Evolutionary conservation across 30 jellyfish, hydroid and myxozoan genomes (phyloP).

Genomic region (Aurelia aurita): DNA sequence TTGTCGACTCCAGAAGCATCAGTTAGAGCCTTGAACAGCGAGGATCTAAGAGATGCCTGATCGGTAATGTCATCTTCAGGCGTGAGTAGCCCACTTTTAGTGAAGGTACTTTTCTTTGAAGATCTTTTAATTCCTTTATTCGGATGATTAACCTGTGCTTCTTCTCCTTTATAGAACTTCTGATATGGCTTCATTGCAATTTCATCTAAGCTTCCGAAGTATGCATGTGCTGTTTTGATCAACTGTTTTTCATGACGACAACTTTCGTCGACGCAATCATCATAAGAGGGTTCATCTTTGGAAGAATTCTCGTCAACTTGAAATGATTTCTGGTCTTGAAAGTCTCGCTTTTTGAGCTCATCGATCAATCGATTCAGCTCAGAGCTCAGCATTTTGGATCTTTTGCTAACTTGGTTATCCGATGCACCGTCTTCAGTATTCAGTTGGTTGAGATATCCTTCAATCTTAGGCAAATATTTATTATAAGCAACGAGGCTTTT

Average conservation of each 20-base stretch:
- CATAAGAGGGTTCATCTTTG: constrained; percentile 58
- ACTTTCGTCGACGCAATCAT: constrained; percentile 85
- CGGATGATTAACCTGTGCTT: constrained; percentile 18
- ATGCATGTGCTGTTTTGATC: constrained; percentile 87
- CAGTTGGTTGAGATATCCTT: constrained; percentile 32
- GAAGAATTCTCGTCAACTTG: constrained; percentile 21
- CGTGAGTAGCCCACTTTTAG: constrained; percentile 7
- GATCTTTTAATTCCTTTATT: constrained; percentile 49
- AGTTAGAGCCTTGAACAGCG: constrained; percentile 41
- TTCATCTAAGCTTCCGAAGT: constrained; percentile 86
- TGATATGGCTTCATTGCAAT: constrained; percentile 97
- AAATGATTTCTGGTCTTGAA: constrained; percentile 23
- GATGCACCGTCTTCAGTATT: constrained; percentile 6
- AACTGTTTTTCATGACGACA: constrained; percentile 85
- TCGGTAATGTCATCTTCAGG: constrained; percentile 50
- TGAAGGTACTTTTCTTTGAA: constrained; percentile 17
- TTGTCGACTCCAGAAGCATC: constrained; percentile 56
- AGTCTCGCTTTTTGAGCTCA: constrained; percentile 33
- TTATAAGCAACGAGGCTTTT: constrained; percentile 43
- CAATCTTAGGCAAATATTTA: constrained; percentile 53
- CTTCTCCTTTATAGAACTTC: constrained; percentile 75
- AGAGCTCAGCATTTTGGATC: constrained; percentile 27
- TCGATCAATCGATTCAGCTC: constrained; percentile 8
- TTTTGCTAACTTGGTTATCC: constrained; percentile 3
- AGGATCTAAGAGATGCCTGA: constrained; percentile 20